These are phyloP conservation scores for Vannuccia rotundouncinata DNA, from an alignment of 2,888 invertebrate species.

Conservation along the genomic window DNA sequence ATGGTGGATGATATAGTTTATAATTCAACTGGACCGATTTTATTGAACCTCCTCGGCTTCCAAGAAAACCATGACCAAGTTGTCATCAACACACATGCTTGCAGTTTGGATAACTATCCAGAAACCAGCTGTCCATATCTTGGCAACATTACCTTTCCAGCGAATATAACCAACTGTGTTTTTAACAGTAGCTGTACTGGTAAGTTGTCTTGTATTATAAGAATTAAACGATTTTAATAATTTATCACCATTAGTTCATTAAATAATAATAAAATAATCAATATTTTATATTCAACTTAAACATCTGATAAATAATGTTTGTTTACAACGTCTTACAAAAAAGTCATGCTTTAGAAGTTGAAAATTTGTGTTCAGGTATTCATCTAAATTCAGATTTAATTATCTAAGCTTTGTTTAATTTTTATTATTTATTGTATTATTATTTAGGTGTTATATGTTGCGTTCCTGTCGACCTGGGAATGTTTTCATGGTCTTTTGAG, in stretches of 20 bases:
- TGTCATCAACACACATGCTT: background rate
- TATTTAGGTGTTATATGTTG: background rate
- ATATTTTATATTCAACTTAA: too few species aligned
- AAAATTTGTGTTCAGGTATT: too few species aligned
- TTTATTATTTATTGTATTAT: too few species aligned
- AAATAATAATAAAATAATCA: too few species aligned
- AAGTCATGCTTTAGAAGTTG: too few species aligned
- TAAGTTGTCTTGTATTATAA: too few species aligned
- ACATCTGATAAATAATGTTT: too few species aligned
- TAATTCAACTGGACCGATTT: background rate
- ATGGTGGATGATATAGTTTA: background rate
- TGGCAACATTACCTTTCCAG: background rate
- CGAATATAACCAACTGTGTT: background rate
- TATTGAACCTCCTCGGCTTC: slow-evolving; percentile 10
- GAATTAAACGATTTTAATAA: too few species aligned
- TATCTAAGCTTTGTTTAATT: too few species aligned
- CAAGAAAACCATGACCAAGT: background rate
- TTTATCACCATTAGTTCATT: too few species aligned
- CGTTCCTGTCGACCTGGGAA: background rate
- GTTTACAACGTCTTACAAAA: too few species aligned
- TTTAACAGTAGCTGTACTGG: background rate
- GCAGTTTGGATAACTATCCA: background rate
- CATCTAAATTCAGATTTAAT: too few species aligned
- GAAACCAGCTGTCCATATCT: background rate
- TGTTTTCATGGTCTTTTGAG: background rate